Conservation (phyloP, 2,113 vertebrate species). For the Eira barbara region DNA sequence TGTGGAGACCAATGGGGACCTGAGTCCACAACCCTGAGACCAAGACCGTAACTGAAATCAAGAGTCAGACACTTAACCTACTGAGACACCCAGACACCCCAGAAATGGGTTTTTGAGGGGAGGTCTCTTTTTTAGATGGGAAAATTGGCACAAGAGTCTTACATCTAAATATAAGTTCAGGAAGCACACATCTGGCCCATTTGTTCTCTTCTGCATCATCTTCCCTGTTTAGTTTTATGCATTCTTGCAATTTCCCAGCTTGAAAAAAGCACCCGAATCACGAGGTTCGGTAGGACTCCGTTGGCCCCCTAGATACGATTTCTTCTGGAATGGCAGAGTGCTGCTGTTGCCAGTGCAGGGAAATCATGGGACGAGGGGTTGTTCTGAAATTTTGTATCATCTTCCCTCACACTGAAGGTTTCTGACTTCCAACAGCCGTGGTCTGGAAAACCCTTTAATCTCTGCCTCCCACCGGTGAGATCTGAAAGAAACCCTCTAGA, state of each 20-base stretch:
- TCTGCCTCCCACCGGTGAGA: not conserved
- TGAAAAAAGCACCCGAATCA: not conserved
- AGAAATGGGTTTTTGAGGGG: not conserved
- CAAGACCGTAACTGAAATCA: not conserved
- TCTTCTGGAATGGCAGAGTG: not conserved
- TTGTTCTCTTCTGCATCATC: not conserved
- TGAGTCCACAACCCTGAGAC: not conserved
- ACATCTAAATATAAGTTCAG: not conserved
- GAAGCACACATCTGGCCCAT: not conserved
- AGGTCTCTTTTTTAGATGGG: not conserved
- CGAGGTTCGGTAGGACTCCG: not conserved
- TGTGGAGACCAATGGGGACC: not conserved
- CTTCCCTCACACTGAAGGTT: not conserved
- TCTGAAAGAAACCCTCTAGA: not conserved
- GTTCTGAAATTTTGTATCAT: not conserved
- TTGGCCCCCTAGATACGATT: not conserved
- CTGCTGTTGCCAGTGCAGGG: rapidly evolving
- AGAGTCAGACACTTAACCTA: not conserved
- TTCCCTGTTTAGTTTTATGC: not conserved
- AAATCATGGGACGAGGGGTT: not conserved
- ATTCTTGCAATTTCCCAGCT: not conserved
- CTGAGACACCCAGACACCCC: not conserved
- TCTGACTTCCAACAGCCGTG: not conserved
- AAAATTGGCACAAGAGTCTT: not conserved
- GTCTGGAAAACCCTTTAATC: not conserved